Percentiles rank a stretch among this genome's conserved stretches.
phyloP scores from a whole-genome alignment of 2,797 vertebrate species.

The Microctenopoma steveboyesi region DNA sequence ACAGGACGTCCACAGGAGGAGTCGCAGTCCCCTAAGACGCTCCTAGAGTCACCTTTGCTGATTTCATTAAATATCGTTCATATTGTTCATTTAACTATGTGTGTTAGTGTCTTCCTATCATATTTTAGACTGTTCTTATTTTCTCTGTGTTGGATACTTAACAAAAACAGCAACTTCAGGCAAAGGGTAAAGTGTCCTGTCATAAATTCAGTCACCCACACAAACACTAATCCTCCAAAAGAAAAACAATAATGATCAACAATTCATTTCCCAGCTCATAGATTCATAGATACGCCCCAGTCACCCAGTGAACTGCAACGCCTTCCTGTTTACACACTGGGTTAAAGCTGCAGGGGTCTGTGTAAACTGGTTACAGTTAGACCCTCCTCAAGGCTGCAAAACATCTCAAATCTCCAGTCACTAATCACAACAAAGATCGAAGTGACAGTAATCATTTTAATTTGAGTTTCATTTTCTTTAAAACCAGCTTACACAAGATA shows the following conservation, averaged over 20 bases:
- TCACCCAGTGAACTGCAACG: conserved; percentile 35
- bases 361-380: conserved; percentile 37
- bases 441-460: background rate
- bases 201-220: conserved; percentile 12
- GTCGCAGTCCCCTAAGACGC: no score
- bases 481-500: background rate
- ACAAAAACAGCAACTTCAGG: conserved; percentile 36
- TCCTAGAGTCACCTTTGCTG: no score
- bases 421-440: background rate
- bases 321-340: conserved; percentile 55
- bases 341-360: conserved; percentile 48
- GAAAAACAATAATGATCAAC: conserved; percentile 18
- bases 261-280: conserved; percentile 9
- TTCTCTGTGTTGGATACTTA: background rate
- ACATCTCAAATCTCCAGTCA: background rate
- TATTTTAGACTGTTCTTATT: no score
- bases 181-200: conserved; percentile 45
- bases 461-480: background rate
- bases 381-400: background rate
- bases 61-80: no score
- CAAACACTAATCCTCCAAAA: conserved; percentile 25
- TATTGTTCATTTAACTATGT: no score
- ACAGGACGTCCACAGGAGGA: no score
- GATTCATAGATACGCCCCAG: background rate
- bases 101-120: no score